A percentile compares a stretch with the other conserved stretches of the same genome.
phyloP scores from a whole-genome alignment of 2,888 invertebrate genomes.

The Cyclophora albipunctata region DNA sequence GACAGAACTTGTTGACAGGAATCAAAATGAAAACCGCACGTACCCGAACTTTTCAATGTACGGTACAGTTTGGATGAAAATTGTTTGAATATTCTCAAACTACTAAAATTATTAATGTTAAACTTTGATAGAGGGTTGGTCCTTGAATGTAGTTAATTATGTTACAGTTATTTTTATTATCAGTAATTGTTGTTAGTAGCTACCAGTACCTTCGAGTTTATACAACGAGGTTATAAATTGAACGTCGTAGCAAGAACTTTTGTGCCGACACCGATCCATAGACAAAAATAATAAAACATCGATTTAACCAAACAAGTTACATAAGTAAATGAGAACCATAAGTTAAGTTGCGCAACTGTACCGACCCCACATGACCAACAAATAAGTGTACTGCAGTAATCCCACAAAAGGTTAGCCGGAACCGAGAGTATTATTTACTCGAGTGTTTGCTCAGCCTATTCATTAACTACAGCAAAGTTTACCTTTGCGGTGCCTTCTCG shows the following conservation, averaged over 20 bases:
- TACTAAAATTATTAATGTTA: too few species aligned
- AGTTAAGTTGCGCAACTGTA: not conserved
- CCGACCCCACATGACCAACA: constrained; percentile 5
- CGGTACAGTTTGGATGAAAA: not conserved
- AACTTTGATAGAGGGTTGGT: too few species aligned
- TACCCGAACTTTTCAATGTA: constrained; percentile 1
- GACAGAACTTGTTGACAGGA: constrained; percentile 18
- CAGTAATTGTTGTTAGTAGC: too few species aligned
- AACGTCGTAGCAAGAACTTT: too few species aligned
- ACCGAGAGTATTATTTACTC: constrained; percentile 14
- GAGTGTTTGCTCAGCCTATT: constrained; percentile 18
- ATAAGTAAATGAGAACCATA: too few species aligned
- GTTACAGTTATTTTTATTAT: too few species aligned
- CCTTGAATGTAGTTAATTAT: too few species aligned
- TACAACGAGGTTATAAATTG: too few species aligned
- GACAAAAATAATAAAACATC: too few species aligned
- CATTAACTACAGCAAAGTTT: constrained; percentile 10
- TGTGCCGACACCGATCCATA: too few species aligned
- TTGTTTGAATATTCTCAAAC: not conserved
- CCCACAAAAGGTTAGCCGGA: constrained; percentile 13
- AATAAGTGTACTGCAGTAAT: constrained; percentile 14
- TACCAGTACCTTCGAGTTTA: too few species aligned
- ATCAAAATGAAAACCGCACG: constrained; percentile 19
- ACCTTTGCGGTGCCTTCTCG: constrained; percentile 9
- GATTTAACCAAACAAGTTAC: too few species aligned